Evolutionary conservation across 1,140 invertebrate species (phyloP).

Genomic region (Bombus turneri): DNA sequence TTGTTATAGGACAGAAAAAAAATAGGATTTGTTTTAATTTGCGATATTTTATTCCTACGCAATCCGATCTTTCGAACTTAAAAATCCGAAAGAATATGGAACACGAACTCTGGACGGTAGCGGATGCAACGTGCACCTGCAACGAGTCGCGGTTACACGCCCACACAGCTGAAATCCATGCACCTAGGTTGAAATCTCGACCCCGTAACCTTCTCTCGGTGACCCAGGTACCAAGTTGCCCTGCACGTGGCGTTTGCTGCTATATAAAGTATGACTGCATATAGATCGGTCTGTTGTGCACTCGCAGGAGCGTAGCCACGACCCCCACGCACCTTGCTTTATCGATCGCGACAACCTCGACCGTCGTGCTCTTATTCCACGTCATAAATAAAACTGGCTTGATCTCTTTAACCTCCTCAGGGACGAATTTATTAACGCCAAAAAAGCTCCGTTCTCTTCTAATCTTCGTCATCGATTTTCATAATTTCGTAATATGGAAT

Average conservation of each 20-base stretch:
- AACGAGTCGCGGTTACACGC: conserved; percentile 23
- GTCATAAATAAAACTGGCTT: neutral
- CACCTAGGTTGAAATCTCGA: conserved; percentile 64
- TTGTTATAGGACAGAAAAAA: too few relatives aligned
- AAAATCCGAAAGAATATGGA: neutral
- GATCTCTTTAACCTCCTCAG: neutral
- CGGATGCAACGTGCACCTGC: conserved; percentile 39
- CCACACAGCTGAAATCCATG: conserved; percentile 51
- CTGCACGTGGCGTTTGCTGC: conserved; percentile 54
- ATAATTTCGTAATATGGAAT: too few relatives aligned
- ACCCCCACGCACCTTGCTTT: conserved; percentile 27
- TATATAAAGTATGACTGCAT: conserved; percentile 71
- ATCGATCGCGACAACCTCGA: conserved; percentile 53
- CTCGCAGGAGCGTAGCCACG: conserved; percentile 55
- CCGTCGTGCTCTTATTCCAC: neutral
- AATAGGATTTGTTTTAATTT: too few relatives aligned
- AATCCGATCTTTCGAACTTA: too few relatives aligned
- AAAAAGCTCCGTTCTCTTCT: neutral
- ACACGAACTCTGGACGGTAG: neutral
- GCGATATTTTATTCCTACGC: too few relatives aligned
- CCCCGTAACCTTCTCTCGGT: conserved; percentile 71
- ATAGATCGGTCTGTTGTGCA: conserved; percentile 59
- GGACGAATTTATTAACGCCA: neutral
- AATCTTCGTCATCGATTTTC: too few relatives aligned
- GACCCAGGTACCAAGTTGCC: conserved; percentile 67